Percentiles rank a stretch among this genome's conserved stretches.
These are phyloP conservation scores for Nannobrachium achirus DNA, from an alignment of 2,113 vertebrate genomes.

Conservation along the genomic window DNA sequence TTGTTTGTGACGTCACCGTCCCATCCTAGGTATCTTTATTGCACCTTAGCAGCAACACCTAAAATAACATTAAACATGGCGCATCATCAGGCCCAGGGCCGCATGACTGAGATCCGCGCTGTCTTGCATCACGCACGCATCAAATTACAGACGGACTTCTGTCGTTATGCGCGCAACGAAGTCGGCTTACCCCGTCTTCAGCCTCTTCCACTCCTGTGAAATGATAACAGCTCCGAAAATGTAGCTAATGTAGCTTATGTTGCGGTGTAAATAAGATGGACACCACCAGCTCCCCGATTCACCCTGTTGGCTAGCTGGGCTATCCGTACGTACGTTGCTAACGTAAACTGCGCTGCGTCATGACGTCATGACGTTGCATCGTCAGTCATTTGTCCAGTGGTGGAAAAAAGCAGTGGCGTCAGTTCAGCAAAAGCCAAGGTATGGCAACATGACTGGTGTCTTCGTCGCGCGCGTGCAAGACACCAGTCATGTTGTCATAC, in stretches of 20 bases:
- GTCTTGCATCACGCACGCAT: neutral
- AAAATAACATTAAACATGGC: conserved; percentile 70
- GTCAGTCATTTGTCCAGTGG: no score
- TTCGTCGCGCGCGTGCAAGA: no score
- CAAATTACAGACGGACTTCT: accelerated
- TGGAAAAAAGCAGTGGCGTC: no score
- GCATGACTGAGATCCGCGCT: neutral
- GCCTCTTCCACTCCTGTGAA: conserved; percentile 15
- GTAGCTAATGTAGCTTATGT: conserved; percentile 12
- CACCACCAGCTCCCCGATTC: conserved; percentile 62
- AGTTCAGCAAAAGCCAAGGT: no score
- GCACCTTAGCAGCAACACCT: neutral
- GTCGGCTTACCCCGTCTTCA: conserved; percentile 52
- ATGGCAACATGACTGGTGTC: no score
- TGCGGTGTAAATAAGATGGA: conserved; percentile 74
- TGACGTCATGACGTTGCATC: no score
- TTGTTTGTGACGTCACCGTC: no score
- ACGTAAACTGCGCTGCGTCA: no score
- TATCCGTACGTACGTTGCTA: no score
- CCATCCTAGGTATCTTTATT: no score
- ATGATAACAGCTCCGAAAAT: conserved; percentile 11
- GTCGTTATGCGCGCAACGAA: neutral
- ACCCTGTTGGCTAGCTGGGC: no score
- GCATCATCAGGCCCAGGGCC: conserved; percentile 56
- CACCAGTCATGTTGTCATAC: no score